These are phyloP conservation scores for Mionectes macconnelli DNA, from an alignment of 2,113 vertebrate genomes.

Conservation along the genomic window DNA sequence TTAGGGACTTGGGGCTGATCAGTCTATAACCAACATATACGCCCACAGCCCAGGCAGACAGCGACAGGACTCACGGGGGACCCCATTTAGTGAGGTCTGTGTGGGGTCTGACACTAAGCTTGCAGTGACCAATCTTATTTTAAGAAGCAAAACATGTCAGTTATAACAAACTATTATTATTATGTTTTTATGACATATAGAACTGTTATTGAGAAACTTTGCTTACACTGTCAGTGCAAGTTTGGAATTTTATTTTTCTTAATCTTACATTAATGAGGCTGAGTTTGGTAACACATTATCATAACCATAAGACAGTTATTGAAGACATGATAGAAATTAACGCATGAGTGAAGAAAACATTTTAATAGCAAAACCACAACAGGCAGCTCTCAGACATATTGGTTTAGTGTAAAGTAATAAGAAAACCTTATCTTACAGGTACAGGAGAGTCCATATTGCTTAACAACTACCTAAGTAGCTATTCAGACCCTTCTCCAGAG, in stretches of 20 bases:
- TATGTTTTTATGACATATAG: neutral
- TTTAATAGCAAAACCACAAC: neutral
- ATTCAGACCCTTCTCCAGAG: neutral
- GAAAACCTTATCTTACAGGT: neutral
- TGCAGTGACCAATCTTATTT: neutral
- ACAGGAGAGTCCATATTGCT: neutral
- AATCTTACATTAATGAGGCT: constrained; percentile 11
- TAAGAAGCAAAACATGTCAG: neutral
- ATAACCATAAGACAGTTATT: neutral
- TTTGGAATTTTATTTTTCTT: constrained; percentile 55
- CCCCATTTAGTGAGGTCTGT: neutral
- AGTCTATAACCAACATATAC: neutral
- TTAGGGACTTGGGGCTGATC: neutral
- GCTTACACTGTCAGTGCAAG: constrained; percentile 42
- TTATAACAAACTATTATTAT: neutral
- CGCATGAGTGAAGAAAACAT: neutral
- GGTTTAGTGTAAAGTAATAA: neutral
- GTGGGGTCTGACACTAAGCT: neutral
- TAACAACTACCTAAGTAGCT: neutral
- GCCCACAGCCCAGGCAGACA: neutral
- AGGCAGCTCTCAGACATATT: neutral
- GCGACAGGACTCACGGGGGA: neutral
- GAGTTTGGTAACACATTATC: constrained; percentile 4
- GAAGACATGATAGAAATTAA: neutral
- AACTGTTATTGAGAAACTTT: neutral